Evolutionary conservation across 2,113 vertebrate species (phyloP).

Genomic region (Pomatorhinus ruficollis): DNA sequence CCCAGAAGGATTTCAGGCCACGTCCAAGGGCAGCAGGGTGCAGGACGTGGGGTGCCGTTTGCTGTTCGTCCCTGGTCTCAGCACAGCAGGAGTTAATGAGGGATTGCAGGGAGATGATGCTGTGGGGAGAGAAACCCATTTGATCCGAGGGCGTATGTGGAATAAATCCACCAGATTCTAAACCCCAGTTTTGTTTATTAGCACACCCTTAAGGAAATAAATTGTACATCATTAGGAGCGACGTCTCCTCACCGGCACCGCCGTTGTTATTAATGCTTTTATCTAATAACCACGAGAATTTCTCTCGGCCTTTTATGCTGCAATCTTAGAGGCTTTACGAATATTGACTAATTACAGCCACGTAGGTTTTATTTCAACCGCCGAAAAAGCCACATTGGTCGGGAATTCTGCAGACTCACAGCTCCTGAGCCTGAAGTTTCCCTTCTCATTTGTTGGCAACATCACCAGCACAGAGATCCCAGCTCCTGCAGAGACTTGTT

Average conservation of each 20-base stretch:
- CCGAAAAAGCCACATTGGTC: neutral
- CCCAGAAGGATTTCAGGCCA: neutral
- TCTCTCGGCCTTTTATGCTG: neutral
- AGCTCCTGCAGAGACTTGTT: neutral
- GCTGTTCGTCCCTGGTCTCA: fast-evolving
- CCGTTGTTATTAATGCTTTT: neutral
- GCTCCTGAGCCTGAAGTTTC: neutral
- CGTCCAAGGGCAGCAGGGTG: neutral
- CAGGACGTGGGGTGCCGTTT: fast-evolving
- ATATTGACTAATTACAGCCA: neutral
- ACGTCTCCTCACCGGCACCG: neutral
- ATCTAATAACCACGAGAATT: fast-evolving
- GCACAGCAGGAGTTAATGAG: neutral
- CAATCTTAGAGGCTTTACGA: neutral
- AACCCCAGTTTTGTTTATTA: constrained; percentile 18
- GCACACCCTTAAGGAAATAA: neutral
- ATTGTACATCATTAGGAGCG: neutral
- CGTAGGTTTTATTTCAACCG: neutral
- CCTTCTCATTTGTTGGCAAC: fast-evolving
- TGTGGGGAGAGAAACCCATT: neutral
- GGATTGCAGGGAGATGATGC: neutral
- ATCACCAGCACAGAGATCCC: neutral
- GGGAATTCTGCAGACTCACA: neutral
- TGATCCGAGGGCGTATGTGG: neutral
- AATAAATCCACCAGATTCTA: neutral